Conservation (phyloP, 2,888 invertebrate species). For the Parnassius mnemosyne region DNA sequence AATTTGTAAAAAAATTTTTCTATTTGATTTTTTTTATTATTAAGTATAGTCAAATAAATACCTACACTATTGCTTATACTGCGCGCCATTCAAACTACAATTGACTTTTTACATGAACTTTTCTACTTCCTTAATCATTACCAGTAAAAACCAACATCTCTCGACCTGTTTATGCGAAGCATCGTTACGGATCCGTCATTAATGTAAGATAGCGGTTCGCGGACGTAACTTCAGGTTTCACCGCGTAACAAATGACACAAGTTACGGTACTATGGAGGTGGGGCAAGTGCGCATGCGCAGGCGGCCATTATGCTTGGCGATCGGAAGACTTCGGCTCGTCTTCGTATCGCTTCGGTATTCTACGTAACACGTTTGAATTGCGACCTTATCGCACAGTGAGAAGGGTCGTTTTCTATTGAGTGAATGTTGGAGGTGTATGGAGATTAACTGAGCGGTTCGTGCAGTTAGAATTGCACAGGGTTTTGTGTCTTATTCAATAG, state of each 20-base stretch:
- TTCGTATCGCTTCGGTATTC: not conserved
- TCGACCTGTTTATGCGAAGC: not conserved
- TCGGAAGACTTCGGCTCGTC: slow-evolving; percentile 1
- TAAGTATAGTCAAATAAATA: too few relatives aligned
- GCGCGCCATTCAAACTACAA: too few relatives aligned
- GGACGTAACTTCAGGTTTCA: slow-evolving; percentile 19
- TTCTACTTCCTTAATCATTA: slow-evolving; percentile 3
- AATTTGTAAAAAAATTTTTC: too few relatives aligned
- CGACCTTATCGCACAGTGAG: not conserved
- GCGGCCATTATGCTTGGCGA: slow-evolving; percentile 7
- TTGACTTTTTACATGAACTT: not conserved
- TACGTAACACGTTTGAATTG: not conserved
- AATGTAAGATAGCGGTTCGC: slow-evolving; percentile 7
- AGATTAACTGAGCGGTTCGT: slow-evolving; percentile 11
- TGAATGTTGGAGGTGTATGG: not conserved
- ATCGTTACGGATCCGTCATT: slow-evolving; percentile 48
- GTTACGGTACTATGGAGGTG: slow-evolving; percentile 24
- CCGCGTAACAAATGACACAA: slow-evolving; percentile 20
- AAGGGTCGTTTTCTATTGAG: slow-evolving; percentile 5
- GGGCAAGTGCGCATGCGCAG: slow-evolving; percentile 13
- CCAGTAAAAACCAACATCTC: not conserved
- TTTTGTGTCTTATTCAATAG: slow-evolving; percentile 3
- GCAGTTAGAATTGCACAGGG: not conserved
- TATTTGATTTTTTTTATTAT: too few relatives aligned
- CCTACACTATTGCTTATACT: too few relatives aligned